Conservation (phyloP, 2,113 vertebrate genomes). For the Triplophysa dalaica region DNA sequence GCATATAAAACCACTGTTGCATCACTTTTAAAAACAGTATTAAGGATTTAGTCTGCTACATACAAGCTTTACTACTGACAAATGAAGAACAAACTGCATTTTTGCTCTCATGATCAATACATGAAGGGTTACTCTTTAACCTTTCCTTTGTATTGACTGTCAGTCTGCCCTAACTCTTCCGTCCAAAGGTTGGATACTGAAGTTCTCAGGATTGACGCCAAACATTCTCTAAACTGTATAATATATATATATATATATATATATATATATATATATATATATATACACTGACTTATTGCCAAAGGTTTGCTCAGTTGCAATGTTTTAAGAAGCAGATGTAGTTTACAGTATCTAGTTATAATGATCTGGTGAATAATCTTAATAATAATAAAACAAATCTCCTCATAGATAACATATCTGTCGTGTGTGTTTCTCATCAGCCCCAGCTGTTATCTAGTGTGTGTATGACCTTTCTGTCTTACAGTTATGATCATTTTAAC, state of each 20-base stretch:
- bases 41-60: background rate
- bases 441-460: background rate
- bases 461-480: background rate
- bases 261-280: background rate
- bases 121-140: constrained; percentile 38
- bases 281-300: background rate
- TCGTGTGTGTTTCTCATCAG: background rate
- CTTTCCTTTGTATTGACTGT: constrained; percentile 18
- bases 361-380: background rate
- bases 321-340: background rate
- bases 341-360: constrained; percentile 3
- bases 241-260: background rate
- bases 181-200: constrained; percentile 13
- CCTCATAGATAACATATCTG: background rate
- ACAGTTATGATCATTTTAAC: background rate
- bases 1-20: background rate
- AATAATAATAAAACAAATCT: constrained; percentile 30
- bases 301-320: background rate
- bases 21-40: background rate
- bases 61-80: background rate
- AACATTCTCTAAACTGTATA: background rate
- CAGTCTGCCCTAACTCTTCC: constrained; percentile 17
- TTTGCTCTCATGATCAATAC: constrained; percentile 15
- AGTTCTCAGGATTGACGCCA: background rate
- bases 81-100: background rate